Base-by-base conservation (phyloP, 2,113 vertebrate species). In the Aspiorhynchus laticeps region DNA sequence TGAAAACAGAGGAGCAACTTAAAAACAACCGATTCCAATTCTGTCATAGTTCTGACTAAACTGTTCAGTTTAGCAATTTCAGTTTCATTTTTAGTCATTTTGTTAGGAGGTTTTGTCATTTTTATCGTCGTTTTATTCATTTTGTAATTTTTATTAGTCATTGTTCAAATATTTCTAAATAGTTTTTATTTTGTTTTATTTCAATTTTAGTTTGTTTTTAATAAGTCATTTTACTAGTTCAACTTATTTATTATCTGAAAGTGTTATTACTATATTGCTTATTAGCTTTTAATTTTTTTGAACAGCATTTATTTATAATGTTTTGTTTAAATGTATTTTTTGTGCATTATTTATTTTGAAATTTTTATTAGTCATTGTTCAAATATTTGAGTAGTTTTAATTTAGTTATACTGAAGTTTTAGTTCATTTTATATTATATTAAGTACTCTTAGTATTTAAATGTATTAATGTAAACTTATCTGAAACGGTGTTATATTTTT, bases 1-100 rank as follows among this genome's bases (percentile, higher is more conserved):
- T 99, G 89, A 21, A 26, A 10, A 84, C 33, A 79, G 28, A 83
- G 41, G 71, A 38, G 65, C 65, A 5, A 11, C 0, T 11, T 75
- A 6, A 75, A 71, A 71, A 36, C 65, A 69, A 33, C 65, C 2
- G 0, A 31, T 46, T 43, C 26, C 15, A 8, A 19, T 19, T 19
- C 15, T 36, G 17, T 36, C 31, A 21, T 11, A 38, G 9, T 38
- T 71, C 38, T 38, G 33, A 38, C 17, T 73, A 24, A 73, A 38
- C 15, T n/a, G 21, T 3, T 3, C 43, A 46, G 3, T 48, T 14
- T 15, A 48, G 4, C 12, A 36, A 36, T 36, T 36, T 53, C 17
- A 53, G 51, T 21, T n/a, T 3, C 2, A 24, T 11, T 26, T 63
- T 26, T 14, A 26, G 6, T 21, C 1, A 56, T 56, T 19, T 21